phyloP scores from a whole-genome alignment of 1,140 invertebrate genomes.

The Listronotus bonariensis region DNA sequence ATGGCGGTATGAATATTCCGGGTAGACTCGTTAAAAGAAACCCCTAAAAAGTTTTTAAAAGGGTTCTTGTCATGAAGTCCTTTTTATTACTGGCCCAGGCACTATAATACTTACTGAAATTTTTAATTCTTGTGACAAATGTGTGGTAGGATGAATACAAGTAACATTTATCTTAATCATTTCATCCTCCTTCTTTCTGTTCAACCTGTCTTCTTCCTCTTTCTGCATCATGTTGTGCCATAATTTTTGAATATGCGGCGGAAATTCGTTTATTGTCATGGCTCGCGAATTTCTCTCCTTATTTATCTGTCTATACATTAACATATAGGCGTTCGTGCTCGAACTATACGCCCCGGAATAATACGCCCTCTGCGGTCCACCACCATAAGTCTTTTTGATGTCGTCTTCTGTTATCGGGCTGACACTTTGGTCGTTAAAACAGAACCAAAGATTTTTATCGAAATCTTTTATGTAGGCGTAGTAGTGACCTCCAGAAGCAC shows the following conservation, averaged over 20 bases:
- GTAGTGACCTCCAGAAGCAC: slow-evolving; percentile 90
- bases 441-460: slow-evolving; percentile 74
- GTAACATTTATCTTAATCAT: slow-evolving; percentile 69
- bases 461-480: slow-evolving; percentile 94
- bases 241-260: slow-evolving; percentile 72
- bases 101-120: slow-evolving; percentile 56
- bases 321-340: slow-evolving; percentile 92
- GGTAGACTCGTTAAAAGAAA: too few relatives aligned
- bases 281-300: slow-evolving; percentile 69
- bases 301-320: slow-evolving; percentile 88
- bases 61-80: too few relatives aligned
- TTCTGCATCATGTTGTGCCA: slow-evolving; percentile 69
- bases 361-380: slow-evolving; percentile 69
- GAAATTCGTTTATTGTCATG: slow-evolving; percentile 73
- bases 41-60: too few relatives aligned
- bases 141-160: slow-evolving; percentile 64
- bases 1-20: too few relatives aligned
- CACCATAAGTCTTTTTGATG: slow-evolving; percentile 84
- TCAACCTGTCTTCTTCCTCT: slow-evolving; percentile 68
- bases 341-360: slow-evolving; percentile 77
- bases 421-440: slow-evolving; percentile 83
- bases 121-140: slow-evolving; percentile 60
- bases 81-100: too few relatives aligned
- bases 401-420: slow-evolving; percentile 75
- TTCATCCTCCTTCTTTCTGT: slow-evolving; percentile 64